Base-by-base conservation (phyloP, 2,113 vertebrate genomes). In the Rhea pennata region DNA sequence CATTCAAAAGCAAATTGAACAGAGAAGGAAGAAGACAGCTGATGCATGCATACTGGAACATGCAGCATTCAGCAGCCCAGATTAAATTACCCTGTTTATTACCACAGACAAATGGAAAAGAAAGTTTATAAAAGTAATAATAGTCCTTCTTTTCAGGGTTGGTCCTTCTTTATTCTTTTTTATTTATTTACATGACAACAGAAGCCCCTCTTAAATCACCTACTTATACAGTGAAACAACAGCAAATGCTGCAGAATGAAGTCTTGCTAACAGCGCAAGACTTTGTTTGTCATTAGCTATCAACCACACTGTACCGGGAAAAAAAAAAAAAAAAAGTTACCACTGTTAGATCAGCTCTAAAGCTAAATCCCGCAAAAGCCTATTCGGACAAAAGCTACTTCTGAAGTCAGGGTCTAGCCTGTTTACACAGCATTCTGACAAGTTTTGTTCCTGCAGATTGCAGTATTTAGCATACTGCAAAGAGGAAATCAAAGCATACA, bases 341-440 rank as follows among this genome's bases (percentile, higher is more conserved):
- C 39, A 44, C 54, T 2, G 44, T 14, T 23, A 8, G 44, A 39
- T 58, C 29, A 14, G 31, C 39, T 40, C 33, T 23, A 9, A 27
- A 48, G 50, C 12, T 20, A 44, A 86, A 50, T 22, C 27, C 84
- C 20, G 10, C 24, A 48, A 15, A 39, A 42, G 36, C 59, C 39
- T 23, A 27, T 56, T 59, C 23, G 16, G 48, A 17, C 1, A 1
- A 27, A 54, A 54, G 33, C 50, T 70, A 24, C 20, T 44, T 44
- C 39, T 11, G 17, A 27, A 39, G 24, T 1, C 24, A 0, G 0
- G 5, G 4, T n/a, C 54, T 44, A 46, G 20, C 71, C 94, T 80
- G 39, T 79, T 82, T 88, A 29, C 62, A 19, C 62, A 54, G 44
- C n/a, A 2, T 80, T 69, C 54, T 26, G n/a, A 36, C 33, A 46